These are phyloP conservation scores for Nannoperca australis DNA, from an alignment of 2,797 vertebrate species.

Conservation along the genomic window DNA sequence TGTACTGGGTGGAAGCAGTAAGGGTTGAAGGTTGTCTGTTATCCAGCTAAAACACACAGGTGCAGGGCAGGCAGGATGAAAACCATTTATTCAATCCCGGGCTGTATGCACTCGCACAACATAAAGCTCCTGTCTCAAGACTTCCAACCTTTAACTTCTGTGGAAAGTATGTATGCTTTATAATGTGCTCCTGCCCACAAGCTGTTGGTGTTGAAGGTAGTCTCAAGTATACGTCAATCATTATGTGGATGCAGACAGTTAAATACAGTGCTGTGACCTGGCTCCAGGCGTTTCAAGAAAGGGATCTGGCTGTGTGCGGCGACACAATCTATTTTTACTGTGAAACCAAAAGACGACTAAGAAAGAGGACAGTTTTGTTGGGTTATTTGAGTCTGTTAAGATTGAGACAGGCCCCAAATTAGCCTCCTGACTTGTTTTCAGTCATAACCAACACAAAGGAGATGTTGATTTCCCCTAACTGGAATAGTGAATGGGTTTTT, in stretches of 20 bases:
- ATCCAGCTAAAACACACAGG: constrained; percentile 31
- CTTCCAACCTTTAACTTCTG: constrained; percentile 32
- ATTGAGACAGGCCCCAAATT: constrained; percentile 41
- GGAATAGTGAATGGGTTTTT: constrained; percentile 27
- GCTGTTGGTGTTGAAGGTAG: constrained; percentile 30
- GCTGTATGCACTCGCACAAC: constrained; percentile 21
- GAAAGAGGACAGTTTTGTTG: constrained; percentile 41
- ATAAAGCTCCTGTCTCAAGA: constrained; percentile 39
- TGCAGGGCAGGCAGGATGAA: constrained; percentile 31
- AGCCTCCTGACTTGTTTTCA: constrained; percentile 18
- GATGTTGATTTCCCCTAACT: constrained; percentile 19
- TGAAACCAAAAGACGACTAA: constrained; percentile 57
- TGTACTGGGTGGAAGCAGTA: constrained; percentile 64
- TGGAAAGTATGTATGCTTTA: constrained; percentile 22
- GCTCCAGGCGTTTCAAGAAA: constrained; percentile 40
- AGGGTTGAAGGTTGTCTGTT: constrained; percentile 36
- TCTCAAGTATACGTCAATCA: constrained; percentile 29
- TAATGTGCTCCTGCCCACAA: constrained; percentile 40
- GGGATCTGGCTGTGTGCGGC: constrained; percentile 35
- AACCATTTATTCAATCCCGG: constrained; percentile 17
- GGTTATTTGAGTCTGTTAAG: constrained; percentile 45
- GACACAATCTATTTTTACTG: constrained; percentile 24
- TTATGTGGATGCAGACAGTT: constrained; percentile 37
- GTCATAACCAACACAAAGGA: constrained; percentile 30
- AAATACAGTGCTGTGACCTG: constrained; percentile 46